Conservation (phyloP, 2,888 invertebrate species). For the Drosophila nr. perissopoda region DNA sequence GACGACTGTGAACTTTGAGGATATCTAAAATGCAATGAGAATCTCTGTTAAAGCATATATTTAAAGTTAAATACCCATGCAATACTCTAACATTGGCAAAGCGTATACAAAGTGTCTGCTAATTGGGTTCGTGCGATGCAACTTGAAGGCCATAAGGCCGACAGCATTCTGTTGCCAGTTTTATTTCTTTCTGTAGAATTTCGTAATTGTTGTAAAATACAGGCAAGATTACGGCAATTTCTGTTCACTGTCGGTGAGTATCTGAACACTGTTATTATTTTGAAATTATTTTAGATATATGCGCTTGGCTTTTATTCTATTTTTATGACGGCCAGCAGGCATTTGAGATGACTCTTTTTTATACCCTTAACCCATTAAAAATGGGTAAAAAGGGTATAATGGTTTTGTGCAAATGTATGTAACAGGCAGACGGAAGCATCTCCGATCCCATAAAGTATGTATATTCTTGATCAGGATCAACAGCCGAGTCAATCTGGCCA, state of each 20-base stretch:
- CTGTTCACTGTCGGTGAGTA: constrained; percentile 5
- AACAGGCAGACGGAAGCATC: too few relatives aligned
- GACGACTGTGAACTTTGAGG: not conserved
- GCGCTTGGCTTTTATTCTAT: constrained; percentile 27
- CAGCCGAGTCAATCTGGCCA: too few relatives aligned
- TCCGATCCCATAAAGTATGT: too few relatives aligned
- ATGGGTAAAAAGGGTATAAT: too few relatives aligned
- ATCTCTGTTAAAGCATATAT: not conserved
- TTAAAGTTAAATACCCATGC: not conserved
- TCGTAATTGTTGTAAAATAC: constrained; percentile 63
- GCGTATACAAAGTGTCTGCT: constrained; percentile 45
- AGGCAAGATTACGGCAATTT: constrained; percentile 50
- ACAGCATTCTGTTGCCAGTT: constrained; percentile 37
- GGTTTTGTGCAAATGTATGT: too few relatives aligned
- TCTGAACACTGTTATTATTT: constrained; percentile 66
- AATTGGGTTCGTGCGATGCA: constrained; percentile 44
- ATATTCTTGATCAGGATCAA: too few relatives aligned
- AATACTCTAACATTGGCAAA: constrained; percentile 18
- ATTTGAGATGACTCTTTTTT: not conserved
- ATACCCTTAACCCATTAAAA: too few relatives aligned
- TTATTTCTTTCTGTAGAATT: constrained; percentile 23
- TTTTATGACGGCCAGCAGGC: constrained; percentile 18
- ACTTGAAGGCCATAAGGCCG: constrained; percentile 42
- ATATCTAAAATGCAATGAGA: not conserved
- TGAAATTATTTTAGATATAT: constrained; percentile 66